phyloP scores from a whole-genome alignment of 2,797 vertebrate species.

The Siniperca scherzeri region DNA sequence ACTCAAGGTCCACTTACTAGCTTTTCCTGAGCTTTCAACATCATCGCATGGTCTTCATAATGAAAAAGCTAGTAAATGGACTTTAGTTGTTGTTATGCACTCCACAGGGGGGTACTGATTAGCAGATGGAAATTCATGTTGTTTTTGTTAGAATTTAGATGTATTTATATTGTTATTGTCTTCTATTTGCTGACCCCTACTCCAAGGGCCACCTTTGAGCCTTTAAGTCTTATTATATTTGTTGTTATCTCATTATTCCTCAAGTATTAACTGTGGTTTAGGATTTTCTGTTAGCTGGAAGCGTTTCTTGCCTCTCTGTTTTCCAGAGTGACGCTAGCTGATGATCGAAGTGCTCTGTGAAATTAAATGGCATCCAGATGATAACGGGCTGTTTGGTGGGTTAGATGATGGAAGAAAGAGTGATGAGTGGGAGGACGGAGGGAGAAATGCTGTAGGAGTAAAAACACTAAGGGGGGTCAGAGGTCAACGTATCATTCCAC shows the following conservation, averaged over 20 bases:
- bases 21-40: too few relatives aligned
- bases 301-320: background rate
- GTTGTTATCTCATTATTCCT: background rate
- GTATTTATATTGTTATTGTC: too few relatives aligned
- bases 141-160: too few relatives aligned
- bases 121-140: too few relatives aligned
- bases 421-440: constrained; percentile 67
- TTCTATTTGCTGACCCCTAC: background rate
- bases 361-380: constrained; percentile 54
- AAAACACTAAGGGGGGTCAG: constrained; percentile 52
- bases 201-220: background rate
- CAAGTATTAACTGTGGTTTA: background rate
- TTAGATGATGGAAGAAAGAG: constrained; percentile 46
- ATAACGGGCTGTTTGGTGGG: constrained; percentile 38
- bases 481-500: constrained; percentile 61
- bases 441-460: constrained; percentile 60
- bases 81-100: too few relatives aligned
- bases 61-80: too few relatives aligned
- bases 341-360: constrained; percentile 37
- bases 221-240: background rate
- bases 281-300: constrained; percentile 10
- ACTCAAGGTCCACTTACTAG: too few relatives aligned
- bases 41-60: too few relatives aligned
- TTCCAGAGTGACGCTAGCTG: constrained; percentile 27
- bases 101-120: too few relatives aligned